Conservation (phyloP, 64 coral and sea anemone genomes). For the Montipora sp. region DNA sequence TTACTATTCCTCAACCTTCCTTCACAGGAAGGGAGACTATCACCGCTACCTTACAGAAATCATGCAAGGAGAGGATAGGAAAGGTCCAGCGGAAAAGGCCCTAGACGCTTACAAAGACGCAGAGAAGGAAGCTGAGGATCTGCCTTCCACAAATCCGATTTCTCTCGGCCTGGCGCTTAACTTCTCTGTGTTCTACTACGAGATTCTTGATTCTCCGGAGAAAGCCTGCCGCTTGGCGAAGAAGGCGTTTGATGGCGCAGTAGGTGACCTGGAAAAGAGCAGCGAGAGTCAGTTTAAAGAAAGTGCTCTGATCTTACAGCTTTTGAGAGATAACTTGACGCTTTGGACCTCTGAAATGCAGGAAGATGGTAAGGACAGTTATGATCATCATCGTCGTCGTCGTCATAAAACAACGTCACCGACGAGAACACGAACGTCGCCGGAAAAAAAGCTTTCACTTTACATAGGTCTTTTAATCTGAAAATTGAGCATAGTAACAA, state of each 20-base stretch:
- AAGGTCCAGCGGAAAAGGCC: not conserved
- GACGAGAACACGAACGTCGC: no score
- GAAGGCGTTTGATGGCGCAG: slow-evolving; percentile 65
- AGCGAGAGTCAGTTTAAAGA: slow-evolving; percentile 79
- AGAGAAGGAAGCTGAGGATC: not conserved
- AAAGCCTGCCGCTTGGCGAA: slow-evolving; percentile 37
- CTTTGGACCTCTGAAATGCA: slow-evolving; percentile 73
- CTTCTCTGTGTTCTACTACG: slow-evolving; percentile 59
- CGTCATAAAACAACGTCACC: no score
- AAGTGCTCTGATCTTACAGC: slow-evolving; percentile 82
- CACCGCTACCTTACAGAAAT: slow-evolving; percentile 88
- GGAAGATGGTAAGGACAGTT: not conserved
- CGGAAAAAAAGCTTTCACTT: no score
- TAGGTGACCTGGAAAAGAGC: slow-evolving; percentile 55
- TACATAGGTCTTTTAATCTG: no score
- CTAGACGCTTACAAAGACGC: slow-evolving; percentile 40
- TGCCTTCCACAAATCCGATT: slow-evolving; percentile 10
- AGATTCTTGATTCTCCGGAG: slow-evolving; percentile 32
- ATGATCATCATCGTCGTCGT: not conserved
- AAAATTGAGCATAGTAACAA: no score
- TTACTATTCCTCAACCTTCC: not conserved
- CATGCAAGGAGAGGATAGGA: slow-evolving; percentile 2
- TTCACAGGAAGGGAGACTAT: slow-evolving; percentile 80
- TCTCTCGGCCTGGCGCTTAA: slow-evolving; percentile 46
- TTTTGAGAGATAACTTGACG: slow-evolving; percentile 83